These are phyloP conservation scores for Pygoscelis adeliae DNA, from an alignment of 2,113 vertebrate species.

Conservation along the genomic window DNA sequence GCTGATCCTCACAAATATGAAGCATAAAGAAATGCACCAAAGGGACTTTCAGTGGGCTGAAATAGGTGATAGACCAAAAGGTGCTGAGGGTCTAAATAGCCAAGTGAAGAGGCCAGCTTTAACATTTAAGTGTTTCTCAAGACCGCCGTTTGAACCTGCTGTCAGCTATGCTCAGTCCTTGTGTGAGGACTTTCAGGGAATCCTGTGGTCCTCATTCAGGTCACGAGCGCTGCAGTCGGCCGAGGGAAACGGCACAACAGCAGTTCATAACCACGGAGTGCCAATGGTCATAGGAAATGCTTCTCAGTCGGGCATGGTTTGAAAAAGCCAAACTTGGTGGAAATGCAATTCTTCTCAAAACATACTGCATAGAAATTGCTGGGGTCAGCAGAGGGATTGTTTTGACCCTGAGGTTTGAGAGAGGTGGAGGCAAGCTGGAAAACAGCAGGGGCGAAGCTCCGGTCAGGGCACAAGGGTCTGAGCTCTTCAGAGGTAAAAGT, in stretches of 20 bases:
- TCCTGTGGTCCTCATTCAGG: neutral
- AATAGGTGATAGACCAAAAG: neutral
- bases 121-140: neutral
- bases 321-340: neutral
- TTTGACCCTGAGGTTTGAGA: neutral
- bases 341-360: neutral
- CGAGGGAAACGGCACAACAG: neutral
- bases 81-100: neutral
- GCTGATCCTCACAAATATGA: neutral
- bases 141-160: neutral
- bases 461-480: neutral
- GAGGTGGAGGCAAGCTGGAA: neutral
- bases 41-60: neutral
- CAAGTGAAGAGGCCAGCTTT: neutral
- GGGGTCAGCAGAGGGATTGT: neutral
- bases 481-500: neutral
- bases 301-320: neutral
- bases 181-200: neutral
- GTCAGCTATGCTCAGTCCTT: neutral
- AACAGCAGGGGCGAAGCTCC: neutral
- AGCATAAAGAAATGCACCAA: neutral
- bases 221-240: fast-evolving
- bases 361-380: neutral
- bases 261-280: neutral
- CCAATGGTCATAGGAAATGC: neutral